Percentiles rank a stretch among this genome's conserved stretches.
Conservation (phyloP, 2,888 invertebrate species). For the Sepiola atlantica region DNA sequence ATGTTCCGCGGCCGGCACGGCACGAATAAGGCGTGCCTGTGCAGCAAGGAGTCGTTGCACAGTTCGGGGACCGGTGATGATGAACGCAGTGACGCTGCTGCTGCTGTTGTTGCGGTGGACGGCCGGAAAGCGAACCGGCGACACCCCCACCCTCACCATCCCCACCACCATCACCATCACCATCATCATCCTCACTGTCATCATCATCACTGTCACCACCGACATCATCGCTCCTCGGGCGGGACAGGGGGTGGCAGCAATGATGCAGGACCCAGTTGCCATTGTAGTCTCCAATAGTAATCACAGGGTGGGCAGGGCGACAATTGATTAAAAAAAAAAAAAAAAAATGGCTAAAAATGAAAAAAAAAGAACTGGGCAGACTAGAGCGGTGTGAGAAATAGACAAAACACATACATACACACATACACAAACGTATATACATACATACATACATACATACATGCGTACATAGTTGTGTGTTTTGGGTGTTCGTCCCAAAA, state of each 20-base stretch:
- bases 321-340: neutral
- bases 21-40: slow-evolving; percentile 12
- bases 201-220: slow-evolving; percentile 22
- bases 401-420: neutral
- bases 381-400: neutral
- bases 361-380: slow-evolving; percentile 34
- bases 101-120: neutral
- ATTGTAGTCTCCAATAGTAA: slow-evolving; percentile 41
- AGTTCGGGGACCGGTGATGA: slow-evolving; percentile 36
- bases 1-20: slow-evolving; percentile 52
- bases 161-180: neutral
- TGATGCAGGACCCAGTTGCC: slow-evolving; percentile 34
- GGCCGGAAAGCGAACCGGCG: neutral
- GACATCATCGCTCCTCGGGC: slow-evolving; percentile 32
- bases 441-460: neutral
- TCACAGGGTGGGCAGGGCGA: neutral
- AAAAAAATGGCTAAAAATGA: neutral
- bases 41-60: slow-evolving; percentile 40
- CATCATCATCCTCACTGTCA: slow-evolving; percentile 32
- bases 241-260: slow-evolving; percentile 24
- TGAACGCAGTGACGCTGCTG: slow-evolving; percentile 33
- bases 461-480: neutral
- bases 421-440: neutral
- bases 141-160: neutral
- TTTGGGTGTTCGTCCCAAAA: neutral